Evolutionary conservation across 2,113 vertebrate genomes (phyloP), one percentile per base, ranked within the genome.

Genomic region (Cinclus mexicanus): DNA sequence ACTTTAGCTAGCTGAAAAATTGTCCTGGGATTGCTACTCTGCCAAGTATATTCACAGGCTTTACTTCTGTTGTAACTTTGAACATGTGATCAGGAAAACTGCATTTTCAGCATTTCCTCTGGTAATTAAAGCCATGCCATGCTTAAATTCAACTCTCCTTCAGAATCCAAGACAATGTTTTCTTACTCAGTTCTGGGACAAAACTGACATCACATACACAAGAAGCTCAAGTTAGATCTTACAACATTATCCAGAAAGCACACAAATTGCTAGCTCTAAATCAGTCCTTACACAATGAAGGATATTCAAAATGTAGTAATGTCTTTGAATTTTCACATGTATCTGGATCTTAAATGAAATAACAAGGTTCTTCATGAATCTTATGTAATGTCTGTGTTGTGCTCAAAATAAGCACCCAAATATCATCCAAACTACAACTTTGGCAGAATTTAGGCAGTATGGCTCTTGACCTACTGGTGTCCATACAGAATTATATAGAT

Each of bases 1-100:
- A 29, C 18, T 78, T 91, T 16, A 87, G 42, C 39, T 46, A 33
- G 31, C n/a, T 92, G 71, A 83, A 95, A 77, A 90, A 24, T 49
- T 74, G n/a, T 65, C 28, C 55, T 10, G 13, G 44, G 17, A 49
- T 39, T 83, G 37, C 53, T 35, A n/a, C 12, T 79, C 35, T 83
- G 57, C 49, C 33, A 70, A 39, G 23, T 57, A 15, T 57, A 50
- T 63, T 92, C 71, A 77, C 12, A 53, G 28, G 69, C 19, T 93
- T 93, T 83, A 31, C 12, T 92, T 56, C n/a, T 77, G 25, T 46
- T 70, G 9, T 74, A 67, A 46, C n/a, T 74, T 87, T 31, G 41
- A 93, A 37, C 33, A 28, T 6, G 6, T 42, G 63, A 52, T 53
- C 28, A 67, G 55, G 31, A 81, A 52, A 88, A 83, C 1, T 81